These are phyloP conservation scores for Psilopsiagon aymara DNA, from an alignment of 2,113 vertebrate species.

Conservation along the genomic window DNA sequence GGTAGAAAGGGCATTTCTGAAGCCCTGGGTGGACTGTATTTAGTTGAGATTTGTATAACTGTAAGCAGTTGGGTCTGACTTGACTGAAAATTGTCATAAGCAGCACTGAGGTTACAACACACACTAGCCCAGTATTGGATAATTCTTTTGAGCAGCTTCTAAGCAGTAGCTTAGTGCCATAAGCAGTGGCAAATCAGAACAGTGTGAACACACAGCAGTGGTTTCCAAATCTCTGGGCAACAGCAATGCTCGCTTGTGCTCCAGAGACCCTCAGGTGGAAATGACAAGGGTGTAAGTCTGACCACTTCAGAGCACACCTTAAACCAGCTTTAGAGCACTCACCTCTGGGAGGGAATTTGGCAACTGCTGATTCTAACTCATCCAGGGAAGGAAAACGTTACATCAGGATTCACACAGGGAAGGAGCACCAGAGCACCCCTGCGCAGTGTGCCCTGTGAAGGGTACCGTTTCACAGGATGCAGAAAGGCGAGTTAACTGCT, in stretches of 20 bases:
- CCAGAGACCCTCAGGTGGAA: not conserved
- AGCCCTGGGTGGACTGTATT: not conserved
- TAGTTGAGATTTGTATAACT: not conserved
- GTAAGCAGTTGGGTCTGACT: not conserved
- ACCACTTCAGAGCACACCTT: not conserved
- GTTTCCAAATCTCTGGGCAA: not conserved
- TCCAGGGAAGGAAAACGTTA: not conserved
- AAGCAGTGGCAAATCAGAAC: not conserved
- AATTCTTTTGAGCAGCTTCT: not conserved
- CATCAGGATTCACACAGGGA: not conserved
- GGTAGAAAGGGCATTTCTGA: not conserved
- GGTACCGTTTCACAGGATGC: not conserved
- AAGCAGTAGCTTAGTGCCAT: not conserved
- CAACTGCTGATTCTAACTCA: not conserved
- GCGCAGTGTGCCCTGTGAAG: not conserved
- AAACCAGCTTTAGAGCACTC: not conserved
- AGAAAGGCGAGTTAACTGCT: slow-evolving; percentile 6
- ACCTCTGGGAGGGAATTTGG: not conserved
- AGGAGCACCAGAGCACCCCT: not conserved
- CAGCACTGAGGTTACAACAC: not conserved
- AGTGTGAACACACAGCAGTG: not conserved
- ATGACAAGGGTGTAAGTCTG: not conserved
- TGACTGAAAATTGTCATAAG: not conserved
- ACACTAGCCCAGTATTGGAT: not conserved
- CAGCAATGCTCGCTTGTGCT: not conserved